A percentile compares a stretch with the other conserved stretches of the same genome.
phyloP scores from a whole-genome alignment of 1,140 invertebrate species.

The Hylaeus volcanicus region DNA sequence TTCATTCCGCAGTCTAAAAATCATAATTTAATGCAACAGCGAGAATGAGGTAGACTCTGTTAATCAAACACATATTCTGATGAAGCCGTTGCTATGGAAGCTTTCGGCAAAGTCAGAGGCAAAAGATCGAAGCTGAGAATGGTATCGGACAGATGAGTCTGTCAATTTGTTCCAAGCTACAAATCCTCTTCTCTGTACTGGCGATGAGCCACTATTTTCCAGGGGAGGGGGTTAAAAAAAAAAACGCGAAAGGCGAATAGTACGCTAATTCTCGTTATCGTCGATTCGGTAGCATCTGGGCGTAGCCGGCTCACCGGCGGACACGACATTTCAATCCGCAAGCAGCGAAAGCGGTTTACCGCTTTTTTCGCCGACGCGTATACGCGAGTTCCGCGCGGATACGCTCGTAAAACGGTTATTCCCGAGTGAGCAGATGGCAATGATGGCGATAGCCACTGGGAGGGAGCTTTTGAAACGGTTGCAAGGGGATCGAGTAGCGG shows the following conservation, averaged over 20 bases:
- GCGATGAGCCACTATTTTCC: conserved; percentile 14
- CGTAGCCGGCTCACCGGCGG: conserved; percentile 53
- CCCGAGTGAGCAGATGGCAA: conserved; percentile 60
- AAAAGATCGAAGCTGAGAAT: background rate
- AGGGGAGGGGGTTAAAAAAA: conserved; percentile 6
- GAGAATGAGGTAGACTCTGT: too few relatives aligned
- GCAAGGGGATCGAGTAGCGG: conserved; percentile 33
- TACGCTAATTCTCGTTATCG: conserved; percentile 61
- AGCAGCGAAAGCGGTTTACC: conserved; percentile 67
- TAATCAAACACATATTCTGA: too few relatives aligned
- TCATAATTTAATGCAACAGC: too few relatives aligned
- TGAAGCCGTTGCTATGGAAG: too few relatives aligned
- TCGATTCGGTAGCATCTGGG: conserved; percentile 45
- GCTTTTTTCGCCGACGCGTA: conserved; percentile 53
- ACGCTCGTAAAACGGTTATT: conserved; percentile 64
- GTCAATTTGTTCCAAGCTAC: conserved; percentile 45
- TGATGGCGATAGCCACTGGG: conserved; percentile 49
- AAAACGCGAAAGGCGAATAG: conserved; percentile 31
- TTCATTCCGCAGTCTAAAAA: too few relatives aligned
- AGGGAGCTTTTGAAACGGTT: conserved; percentile 28
- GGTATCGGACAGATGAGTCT: background rate
- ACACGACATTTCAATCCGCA: conserved; percentile 64
- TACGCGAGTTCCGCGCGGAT: conserved; percentile 58
- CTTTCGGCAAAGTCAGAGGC: too few relatives aligned
- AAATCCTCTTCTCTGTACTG: conserved; percentile 40